Evolutionary conservation across 1,140 invertebrate genomes (phyloP).

Genomic region (Lepidostoma basale): DNA sequence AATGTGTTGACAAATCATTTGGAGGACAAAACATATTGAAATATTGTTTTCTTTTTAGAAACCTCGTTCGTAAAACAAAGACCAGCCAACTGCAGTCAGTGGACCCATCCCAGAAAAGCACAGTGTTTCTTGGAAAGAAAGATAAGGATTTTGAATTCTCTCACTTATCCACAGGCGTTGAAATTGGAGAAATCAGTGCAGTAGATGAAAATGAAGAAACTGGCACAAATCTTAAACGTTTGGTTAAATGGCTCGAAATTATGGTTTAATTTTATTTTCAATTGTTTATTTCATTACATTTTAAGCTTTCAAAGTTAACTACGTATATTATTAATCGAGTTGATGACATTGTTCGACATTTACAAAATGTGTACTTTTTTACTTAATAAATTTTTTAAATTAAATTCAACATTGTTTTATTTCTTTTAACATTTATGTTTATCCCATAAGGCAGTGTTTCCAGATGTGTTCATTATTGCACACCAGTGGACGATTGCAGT

Average conservation of each 20-base stretch:
- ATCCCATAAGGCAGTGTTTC: no score
- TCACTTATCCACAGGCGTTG: constrained; percentile 71
- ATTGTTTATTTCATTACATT: no score
- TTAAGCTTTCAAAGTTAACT: no score
- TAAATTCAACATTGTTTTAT: neutral
- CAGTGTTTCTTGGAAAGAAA: constrained; percentile 69
- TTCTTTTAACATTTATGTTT: neutral
- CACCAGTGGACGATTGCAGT: no score
- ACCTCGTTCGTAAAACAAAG: constrained; percentile 78
- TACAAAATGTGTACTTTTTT: neutral
- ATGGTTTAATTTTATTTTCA: constrained; percentile 3
- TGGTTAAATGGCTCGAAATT: constrained; percentile 68
- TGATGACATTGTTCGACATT: neutral
- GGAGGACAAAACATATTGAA: no score
- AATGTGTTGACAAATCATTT: no score
- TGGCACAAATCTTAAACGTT: constrained; percentile 62
- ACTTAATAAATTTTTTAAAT: neutral
- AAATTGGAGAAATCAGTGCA: constrained; percentile 76
- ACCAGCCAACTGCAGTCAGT: constrained; percentile 76
- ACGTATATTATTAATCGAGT: neutral
- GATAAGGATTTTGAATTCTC: constrained; percentile 84
- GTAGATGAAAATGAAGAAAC: constrained; percentile 64
- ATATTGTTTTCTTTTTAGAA: constrained; percentile 57
- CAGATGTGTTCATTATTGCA: no score
- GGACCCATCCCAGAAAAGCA: constrained; percentile 67